Base-by-base conservation (phyloP, 2,113 vertebrate species). In the Neodon shergylaensis region DNA sequence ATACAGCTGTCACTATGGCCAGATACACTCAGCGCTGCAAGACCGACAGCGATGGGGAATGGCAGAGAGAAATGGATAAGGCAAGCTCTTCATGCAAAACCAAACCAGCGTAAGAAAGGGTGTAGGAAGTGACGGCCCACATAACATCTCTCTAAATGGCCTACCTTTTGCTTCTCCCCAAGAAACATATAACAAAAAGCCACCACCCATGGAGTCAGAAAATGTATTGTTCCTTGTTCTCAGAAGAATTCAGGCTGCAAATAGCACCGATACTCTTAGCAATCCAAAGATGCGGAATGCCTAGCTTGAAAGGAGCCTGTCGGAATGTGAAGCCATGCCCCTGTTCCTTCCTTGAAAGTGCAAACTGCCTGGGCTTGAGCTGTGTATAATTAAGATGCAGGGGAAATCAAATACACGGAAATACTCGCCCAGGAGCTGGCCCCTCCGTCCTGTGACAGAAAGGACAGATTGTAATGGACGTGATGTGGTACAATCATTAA, bases 161-260 rank as follows among this genome's bases (percentile, higher is more conserved):
- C 90, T 66, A 96, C 95, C 95, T 96, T 94, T 74, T 44, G 73
- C 88, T 90, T 96, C 88, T 92, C 94, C 70, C 31, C 0, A 2
- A 97, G 91, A 96, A 94, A 96, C 78, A 96, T 94, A 95, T 79
- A 95, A 95, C 92, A 95, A 90, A 95, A 95, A 63, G 77, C 88
- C 95, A 72, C 95, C 95, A 96, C 94, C 94, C 95, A 96, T 19
- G 76, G 95, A 97, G 79, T 81, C 10, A 13, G 78, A 97, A 95
- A 94, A 95, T 66, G 66, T 87, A 94, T 92, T 83, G 13, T 47
- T 68, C 74, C 91, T 94, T 84, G 58, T 94, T 95, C 96, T 94
- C 92, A 6, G 65, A 94, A 82, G 92, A 96, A 96, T 94, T 92
- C 92, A 47, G 92, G 96, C 88, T 90, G 91, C 92, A 97, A 96